Evolutionary conservation across 2,797 vertebrate genomes (phyloP).

Genomic region (Sebastes diploproa): DNA sequence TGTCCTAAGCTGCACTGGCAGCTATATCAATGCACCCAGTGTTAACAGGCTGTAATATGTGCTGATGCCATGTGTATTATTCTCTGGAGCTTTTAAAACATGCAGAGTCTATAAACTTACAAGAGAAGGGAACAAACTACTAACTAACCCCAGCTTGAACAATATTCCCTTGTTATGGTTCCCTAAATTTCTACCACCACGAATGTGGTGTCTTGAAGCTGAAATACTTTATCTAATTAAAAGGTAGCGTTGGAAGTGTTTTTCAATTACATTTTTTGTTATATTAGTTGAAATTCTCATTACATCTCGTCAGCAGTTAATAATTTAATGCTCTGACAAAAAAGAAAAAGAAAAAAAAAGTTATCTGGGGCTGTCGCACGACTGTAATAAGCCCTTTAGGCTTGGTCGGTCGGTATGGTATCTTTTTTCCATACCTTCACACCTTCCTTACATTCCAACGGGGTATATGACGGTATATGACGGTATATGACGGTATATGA

Average conservation of each 20-base stretch:
- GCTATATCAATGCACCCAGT: constrained; percentile 33
- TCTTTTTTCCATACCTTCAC: too few relatives aligned
- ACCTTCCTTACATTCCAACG: too few relatives aligned
- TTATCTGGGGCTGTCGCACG: too few relatives aligned
- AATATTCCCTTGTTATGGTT: background rate
- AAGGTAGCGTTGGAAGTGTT: rapidly evolving
- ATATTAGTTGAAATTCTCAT: too few relatives aligned
- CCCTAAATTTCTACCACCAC: background rate
- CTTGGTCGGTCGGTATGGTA: too few relatives aligned
- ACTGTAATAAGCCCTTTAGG: too few relatives aligned
- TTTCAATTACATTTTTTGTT: too few relatives aligned
- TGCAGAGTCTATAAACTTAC: background rate
- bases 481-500: too few relatives aligned
- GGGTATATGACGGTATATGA: too few relatives aligned
- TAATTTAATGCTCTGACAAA: too few relatives aligned
- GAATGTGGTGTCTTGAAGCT: background rate
- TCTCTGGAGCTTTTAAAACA: background rate
- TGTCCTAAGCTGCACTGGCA: constrained; percentile 39
- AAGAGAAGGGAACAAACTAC: background rate
- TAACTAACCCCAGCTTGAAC: background rate
- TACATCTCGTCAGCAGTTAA: too few relatives aligned
- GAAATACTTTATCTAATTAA: background rate
- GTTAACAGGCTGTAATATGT: constrained; percentile 1
- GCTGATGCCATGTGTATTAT: background rate
- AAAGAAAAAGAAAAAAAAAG: too few relatives aligned